These are phyloP conservation scores for Amyelois transitella DNA, from an alignment of 1,140 invertebrate genomes.

Conservation along the genomic window DNA sequence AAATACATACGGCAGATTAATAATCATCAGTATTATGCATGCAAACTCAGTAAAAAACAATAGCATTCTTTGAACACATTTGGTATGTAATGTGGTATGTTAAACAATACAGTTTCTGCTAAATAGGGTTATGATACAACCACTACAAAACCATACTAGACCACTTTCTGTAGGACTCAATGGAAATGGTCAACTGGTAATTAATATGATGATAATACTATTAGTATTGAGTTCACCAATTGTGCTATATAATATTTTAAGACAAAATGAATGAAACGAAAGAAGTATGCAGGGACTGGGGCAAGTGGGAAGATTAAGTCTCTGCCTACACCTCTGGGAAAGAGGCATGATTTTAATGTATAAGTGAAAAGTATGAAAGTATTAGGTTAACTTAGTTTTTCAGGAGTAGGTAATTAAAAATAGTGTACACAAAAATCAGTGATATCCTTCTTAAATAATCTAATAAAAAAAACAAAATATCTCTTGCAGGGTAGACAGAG, in stretches of 20 bases:
- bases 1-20: neutral
- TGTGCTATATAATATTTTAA: no score
- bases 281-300: no score
- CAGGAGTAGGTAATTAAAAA: neutral
- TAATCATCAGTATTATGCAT: neutral
- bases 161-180: neutral
- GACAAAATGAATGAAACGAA: no score
- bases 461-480: neutral
- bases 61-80: neutral
- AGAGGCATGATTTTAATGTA: neutral
- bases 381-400: neutral
- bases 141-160: neutral
- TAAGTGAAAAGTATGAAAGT: neutral
- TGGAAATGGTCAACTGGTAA: neutral
- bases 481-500: no score
- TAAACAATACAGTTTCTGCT: no score
- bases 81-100: no score
- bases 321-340: no score
- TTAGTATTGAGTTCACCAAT: no score
- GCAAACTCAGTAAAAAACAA: neutral
- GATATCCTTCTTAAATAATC: neutral
- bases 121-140: neutral
- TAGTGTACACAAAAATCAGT: neutral
- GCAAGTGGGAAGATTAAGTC: no score
- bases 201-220: neutral